Percentiles rank a stretch among this genome's conserved stretches.
phyloP scores from a whole-genome alignment of 2,113 vertebrate species.

The Platichthys stellatus region DNA sequence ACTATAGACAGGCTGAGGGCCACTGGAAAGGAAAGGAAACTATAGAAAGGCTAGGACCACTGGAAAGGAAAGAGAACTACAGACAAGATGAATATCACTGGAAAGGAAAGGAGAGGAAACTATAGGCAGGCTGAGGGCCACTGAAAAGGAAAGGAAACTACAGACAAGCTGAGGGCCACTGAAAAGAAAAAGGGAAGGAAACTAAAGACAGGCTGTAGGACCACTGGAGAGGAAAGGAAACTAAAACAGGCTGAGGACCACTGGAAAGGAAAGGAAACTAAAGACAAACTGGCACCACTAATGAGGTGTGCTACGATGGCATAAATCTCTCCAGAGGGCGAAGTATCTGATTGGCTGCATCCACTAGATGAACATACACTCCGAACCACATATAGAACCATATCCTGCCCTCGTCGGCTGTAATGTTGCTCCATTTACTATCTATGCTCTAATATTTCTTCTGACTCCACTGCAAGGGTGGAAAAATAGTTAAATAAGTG shows the following conservation, averaged over 20 bases:
- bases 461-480: conserved; percentile 19
- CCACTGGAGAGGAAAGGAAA: neutral
- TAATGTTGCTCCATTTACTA: conserved; percentile 1
- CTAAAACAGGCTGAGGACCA: neutral
- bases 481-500: conserved; percentile 32
- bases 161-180: too few relatives aligned
- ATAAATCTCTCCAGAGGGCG: conserved; percentile 25
- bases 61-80: neutral
- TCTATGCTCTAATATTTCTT: conserved; percentile 21
- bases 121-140: too few relatives aligned
- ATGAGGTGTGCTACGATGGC: conserved; percentile 48
- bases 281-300: conserved; percentile 18
- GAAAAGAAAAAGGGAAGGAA: too few relatives aligned
- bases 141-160: too few relatives aligned
- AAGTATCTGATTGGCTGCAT: conserved; percentile 17
- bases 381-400: neutral
- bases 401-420: conserved; percentile 14
- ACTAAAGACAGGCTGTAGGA: neutral
- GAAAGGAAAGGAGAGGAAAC: too few relatives aligned
- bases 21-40: neutral
- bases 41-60: neutral
- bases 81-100: too few relatives aligned
- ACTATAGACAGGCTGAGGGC: neutral
- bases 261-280: too few relatives aligned
- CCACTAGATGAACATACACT: conserved; percentile 19